Conservation (phyloP, 2,797 vertebrate species). For the Parambassis ranga region DNA sequence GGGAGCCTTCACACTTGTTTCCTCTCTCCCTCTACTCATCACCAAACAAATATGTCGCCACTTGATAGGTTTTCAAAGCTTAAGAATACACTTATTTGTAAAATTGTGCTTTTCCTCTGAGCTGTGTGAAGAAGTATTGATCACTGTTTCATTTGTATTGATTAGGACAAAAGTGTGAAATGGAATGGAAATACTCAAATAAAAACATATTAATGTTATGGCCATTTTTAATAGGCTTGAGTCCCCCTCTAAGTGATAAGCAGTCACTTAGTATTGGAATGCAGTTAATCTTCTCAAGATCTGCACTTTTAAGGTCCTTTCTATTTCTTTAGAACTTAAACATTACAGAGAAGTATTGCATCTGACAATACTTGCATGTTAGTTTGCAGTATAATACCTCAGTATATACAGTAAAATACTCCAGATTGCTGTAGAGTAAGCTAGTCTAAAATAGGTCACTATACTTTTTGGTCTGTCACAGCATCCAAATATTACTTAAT, state of each 20-base stretch:
- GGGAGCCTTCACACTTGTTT: not conserved
- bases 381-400: not conserved
- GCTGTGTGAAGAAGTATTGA: slow-evolving; percentile 37
- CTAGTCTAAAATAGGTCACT: too few relatives aligned
- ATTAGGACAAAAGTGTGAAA: too few relatives aligned
- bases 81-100: slow-evolving; percentile 49
- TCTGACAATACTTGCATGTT: too few relatives aligned
- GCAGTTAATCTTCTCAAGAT: slow-evolving; percentile 7
- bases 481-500: too few relatives aligned
- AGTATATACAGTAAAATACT: too few relatives aligned
- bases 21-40: not conserved
- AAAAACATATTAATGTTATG: too few relatives aligned
- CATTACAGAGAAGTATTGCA: not conserved
- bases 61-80: slow-evolving; percentile 37
- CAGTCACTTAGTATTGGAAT: slow-evolving; percentile 2
- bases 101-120: slow-evolving; percentile 61
- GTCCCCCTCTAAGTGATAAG: not conserved
- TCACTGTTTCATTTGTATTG: too few relatives aligned
- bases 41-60: slow-evolving; percentile 38
- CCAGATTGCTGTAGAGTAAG: too few relatives aligned
- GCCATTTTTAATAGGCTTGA: not conserved
- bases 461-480: too few relatives aligned
- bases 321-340: not conserved
- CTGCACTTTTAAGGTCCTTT: not conserved
- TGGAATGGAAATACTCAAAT: too few relatives aligned